Conservation (phyloP, 2,113 vertebrate genomes). For the Monopterus albus region DNA sequence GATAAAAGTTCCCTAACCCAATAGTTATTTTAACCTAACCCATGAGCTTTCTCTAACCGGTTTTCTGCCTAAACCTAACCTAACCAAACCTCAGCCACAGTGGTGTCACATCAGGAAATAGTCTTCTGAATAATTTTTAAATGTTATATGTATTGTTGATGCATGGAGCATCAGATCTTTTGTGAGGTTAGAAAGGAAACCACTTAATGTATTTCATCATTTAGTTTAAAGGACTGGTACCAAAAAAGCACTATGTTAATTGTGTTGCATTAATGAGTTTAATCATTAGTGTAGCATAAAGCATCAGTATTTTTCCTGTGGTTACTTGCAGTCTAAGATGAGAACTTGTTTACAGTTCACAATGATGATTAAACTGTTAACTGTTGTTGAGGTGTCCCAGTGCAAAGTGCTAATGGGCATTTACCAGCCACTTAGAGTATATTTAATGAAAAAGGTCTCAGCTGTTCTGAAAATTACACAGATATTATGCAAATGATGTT, state of each 20-base stretch:
- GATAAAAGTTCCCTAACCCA: too few species aligned
- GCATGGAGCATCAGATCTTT: too few species aligned
- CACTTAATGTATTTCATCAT: too few species aligned
- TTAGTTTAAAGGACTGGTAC: not conserved
- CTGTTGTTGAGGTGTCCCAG: constrained; percentile 19
- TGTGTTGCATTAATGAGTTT: not conserved
- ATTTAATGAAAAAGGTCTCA: constrained; percentile 38
- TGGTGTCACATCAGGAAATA: too few species aligned
- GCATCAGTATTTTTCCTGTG: constrained; percentile 6
- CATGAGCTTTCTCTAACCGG: too few species aligned
- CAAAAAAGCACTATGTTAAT: not conserved
- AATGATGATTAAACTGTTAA: constrained; percentile 24
- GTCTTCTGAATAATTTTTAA: too few species aligned
- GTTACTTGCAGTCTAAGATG: not conserved
- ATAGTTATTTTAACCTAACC: too few species aligned
- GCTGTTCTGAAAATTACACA: constrained; percentile 19
- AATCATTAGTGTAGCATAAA: not conserved
- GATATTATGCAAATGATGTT: constrained; percentile 33
- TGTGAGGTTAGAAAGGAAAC: too few species aligned
- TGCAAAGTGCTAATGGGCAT: constrained; percentile 19
- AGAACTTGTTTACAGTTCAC: constrained; percentile 23
- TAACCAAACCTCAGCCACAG: too few species aligned
- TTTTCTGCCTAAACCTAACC: too few species aligned
- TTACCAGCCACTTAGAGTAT: constrained; percentile 32
- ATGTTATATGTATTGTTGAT: too few species aligned